phyloP scores from a whole-genome alignment of 1,140 invertebrate species.

The Cotesia vestalis region DNA sequence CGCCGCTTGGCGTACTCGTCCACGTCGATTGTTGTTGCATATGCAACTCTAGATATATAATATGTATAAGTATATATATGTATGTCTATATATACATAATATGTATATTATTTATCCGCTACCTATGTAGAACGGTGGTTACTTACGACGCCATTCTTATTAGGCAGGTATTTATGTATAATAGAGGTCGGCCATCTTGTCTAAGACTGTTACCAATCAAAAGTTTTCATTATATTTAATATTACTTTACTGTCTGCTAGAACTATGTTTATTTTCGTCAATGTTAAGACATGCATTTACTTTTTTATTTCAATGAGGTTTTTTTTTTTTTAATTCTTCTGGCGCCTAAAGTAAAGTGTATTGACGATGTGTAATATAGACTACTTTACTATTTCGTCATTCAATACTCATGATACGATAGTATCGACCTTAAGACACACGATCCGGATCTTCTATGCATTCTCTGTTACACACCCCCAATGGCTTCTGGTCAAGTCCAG shows the following conservation, averaged over 20 bases:
- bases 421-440: conserved; percentile 29
- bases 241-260: conserved; percentile 33
- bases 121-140: conserved; percentile 27
- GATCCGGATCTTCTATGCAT: conserved; percentile 24
- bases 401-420: conserved; percentile 11
- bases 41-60: neutral
- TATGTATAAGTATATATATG: neutral
- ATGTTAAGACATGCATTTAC: neutral
- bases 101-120: conserved; percentile 13
- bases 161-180: conserved; percentile 52
- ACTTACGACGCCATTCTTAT: conserved; percentile 46
- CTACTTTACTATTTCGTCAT: conserved; percentile 17
- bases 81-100: conserved; percentile 10
- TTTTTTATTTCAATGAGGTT: neutral
- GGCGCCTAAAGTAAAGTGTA: neutral
- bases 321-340: conserved; percentile 2
- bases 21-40: conserved; percentile 9
- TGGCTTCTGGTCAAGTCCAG: conserved; percentile 2
- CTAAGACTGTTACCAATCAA: conserved; percentile 36
- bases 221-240: conserved; percentile 28
- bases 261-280: conserved; percentile 53
- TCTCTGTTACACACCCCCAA: conserved; percentile 3
- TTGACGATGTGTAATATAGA: neutral
- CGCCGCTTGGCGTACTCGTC: conserved; percentile 21
- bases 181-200: conserved; percentile 50